Percentiles rank a stretch among this genome's conserved stretches.
These are phyloP conservation scores for Lophotriccus pileatus DNA, from an alignment of 2,797 vertebrate species.

Conservation along the genomic window DNA sequence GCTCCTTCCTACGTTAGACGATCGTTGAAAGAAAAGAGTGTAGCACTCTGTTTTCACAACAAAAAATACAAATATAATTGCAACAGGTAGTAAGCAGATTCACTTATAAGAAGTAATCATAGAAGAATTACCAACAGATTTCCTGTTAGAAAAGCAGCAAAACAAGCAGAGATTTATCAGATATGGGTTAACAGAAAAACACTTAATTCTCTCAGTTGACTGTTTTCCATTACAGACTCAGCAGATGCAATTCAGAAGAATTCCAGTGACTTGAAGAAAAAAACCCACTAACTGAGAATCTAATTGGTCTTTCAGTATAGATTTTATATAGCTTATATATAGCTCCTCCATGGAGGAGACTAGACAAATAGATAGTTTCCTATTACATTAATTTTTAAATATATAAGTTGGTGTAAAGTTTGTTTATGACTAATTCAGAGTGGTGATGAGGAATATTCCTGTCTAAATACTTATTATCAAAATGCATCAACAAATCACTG, in stretches of 20 bases:
- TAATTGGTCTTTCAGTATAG: not conserved
- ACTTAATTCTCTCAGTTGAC: not conserved
- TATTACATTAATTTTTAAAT: not conserved
- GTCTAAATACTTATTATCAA: not conserved
- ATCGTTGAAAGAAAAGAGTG: not conserved
- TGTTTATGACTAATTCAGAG: not conserved
- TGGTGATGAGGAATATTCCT: rapidly evolving
- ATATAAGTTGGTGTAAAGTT: not conserved
- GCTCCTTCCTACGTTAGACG: not conserved
- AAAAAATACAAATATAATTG: not conserved
- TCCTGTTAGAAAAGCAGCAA: not conserved
- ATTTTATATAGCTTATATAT: not conserved
- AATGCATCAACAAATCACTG: not conserved
- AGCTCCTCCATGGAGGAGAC: not conserved
- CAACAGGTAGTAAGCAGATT: not conserved
- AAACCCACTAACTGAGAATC: not conserved
- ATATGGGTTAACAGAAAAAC: not conserved
- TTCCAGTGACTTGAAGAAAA: not conserved
- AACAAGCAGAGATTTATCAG: not conserved
- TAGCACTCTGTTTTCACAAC: not conserved
- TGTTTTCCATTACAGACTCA: not conserved
- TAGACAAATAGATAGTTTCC: not conserved
- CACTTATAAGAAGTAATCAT: not conserved
- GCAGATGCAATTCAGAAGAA: not conserved
- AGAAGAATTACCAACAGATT: not conserved